phyloP scores from a whole-genome alignment of 2,797 vertebrate genomes.

The Caiman crocodilus region DNA sequence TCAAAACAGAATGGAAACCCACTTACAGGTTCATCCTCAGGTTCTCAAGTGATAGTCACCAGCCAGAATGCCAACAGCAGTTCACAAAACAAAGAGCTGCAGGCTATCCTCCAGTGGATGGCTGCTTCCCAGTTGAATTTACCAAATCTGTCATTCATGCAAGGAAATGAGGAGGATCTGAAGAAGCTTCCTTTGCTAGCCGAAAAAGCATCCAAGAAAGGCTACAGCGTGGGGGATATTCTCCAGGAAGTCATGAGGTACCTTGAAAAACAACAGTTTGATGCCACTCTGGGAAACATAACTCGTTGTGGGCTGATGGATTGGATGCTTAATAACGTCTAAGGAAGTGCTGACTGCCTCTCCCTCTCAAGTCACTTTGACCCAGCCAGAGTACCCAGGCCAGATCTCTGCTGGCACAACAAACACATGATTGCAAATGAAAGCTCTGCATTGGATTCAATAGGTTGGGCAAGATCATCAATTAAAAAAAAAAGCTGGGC shows the following conservation, averaged over 20 bases:
- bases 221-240: conserved; percentile 80
- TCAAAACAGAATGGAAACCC: too few relatives aligned
- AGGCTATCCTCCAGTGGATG: conserved; percentile 82
- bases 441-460: conserved; percentile 26
- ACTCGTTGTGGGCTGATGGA: conserved; percentile 73
- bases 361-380: conserved; percentile 32
- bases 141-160: conserved; percentile 58
- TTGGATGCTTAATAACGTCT: conserved; percentile 75
- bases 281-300: conserved; percentile 69
- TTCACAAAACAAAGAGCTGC: conserved; percentile 70
- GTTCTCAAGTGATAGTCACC: conserved; percentile 71
- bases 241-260: conserved; percentile 78
- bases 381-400: conserved; percentile 42
- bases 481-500: conserved; percentile 50
- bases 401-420: neutral
- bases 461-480: conserved; percentile 55
- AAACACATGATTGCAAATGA: neutral
- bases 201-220: conserved; percentile 69
- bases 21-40: too few relatives aligned
- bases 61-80: conserved; percentile 70
- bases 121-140: conserved; percentile 77
- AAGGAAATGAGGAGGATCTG: conserved; percentile 55
- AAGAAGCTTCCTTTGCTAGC: conserved; percentile 77
- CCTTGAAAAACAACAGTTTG: conserved; percentile 68
- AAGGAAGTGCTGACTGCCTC: conserved; percentile 39